Conservation (phyloP, 1,140 invertebrate genomes). For the Musca vetustissima region DNA sequence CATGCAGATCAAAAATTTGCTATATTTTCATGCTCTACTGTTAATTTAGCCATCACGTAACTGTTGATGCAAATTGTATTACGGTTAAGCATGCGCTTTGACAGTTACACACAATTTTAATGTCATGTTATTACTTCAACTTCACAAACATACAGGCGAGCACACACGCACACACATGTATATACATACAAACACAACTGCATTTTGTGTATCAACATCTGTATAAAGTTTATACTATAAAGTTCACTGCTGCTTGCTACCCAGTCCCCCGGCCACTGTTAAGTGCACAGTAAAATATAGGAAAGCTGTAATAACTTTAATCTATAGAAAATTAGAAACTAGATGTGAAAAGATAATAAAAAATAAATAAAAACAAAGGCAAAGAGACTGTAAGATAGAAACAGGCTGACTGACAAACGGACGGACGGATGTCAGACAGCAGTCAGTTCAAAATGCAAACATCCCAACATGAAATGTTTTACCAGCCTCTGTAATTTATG, state of each 20-base stretch:
- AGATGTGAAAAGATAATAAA: not conserved
- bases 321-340: conserved; percentile 16
- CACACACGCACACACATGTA: not conserved
- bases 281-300: not conserved
- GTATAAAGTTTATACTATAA: too few species aligned
- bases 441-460: too few species aligned
- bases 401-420: not conserved
- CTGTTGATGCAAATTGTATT: conserved; percentile 12
- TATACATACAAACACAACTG: too few species aligned
- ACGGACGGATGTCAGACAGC: not conserved
- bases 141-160: not conserved
- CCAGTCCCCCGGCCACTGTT: too few species aligned
- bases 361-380: too few species aligned
- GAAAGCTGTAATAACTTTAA: not conserved
- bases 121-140: conserved; percentile 16
- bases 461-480: too few species aligned
- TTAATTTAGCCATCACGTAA: too few species aligned
- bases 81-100: conserved; percentile 23
- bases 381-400: not conserved
- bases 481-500: too few species aligned
- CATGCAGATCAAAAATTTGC: too few species aligned
- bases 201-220: too few species aligned
- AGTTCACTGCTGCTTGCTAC: too few species aligned
- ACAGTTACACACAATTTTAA: conserved; percentile 24
- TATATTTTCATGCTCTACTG: too few species aligned